Percentiles rank a stretch among this genome's conserved stretches.
Conservation (phyloP, 2,797 vertebrate genomes). For the Margarornis squamiger region DNA sequence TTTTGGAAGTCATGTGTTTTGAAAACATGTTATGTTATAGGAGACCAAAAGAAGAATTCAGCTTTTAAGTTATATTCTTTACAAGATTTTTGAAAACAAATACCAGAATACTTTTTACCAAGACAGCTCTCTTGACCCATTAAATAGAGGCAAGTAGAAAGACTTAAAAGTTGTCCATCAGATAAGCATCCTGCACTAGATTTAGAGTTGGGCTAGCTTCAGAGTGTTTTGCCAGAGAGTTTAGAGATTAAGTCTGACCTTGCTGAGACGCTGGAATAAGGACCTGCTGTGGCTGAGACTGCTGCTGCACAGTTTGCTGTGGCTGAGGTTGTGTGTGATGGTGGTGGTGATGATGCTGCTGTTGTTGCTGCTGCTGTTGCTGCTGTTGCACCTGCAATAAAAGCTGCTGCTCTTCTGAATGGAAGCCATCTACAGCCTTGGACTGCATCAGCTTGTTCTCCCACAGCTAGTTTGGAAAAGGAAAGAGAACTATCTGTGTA, state of each 20-base stretch:
- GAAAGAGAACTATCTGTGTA: not conserved
- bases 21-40: not conserved
- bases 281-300: slow-evolving; percentile 86
- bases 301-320: slow-evolving; percentile 80
- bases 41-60: not conserved
- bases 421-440: slow-evolving; percentile 97
- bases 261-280: slow-evolving; percentile 89
- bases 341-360: slow-evolving; percentile 84
- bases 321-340: slow-evolving; percentile 82
- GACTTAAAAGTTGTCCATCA: not conserved
- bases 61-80: too few species aligned
- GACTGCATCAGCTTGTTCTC: slow-evolving; percentile 98
- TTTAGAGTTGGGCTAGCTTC: not conserved
- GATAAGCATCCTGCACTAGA: not conserved
- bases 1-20: not conserved
- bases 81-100: not conserved
- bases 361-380: slow-evolving; percentile 79
- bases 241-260: slow-evolving; percentile 75
- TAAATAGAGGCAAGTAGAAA: not conserved
- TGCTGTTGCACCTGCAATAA: slow-evolving; percentile 85
- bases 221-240: not conserved
- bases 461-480: slow-evolving; percentile 86
- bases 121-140: not conserved
- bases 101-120: not conserved
- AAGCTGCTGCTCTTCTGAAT: slow-evolving; percentile 93